Evolutionary conservation across 2,797 vertebrate genomes (phyloP).

Genomic region (Tarsius wallacei): DNA sequence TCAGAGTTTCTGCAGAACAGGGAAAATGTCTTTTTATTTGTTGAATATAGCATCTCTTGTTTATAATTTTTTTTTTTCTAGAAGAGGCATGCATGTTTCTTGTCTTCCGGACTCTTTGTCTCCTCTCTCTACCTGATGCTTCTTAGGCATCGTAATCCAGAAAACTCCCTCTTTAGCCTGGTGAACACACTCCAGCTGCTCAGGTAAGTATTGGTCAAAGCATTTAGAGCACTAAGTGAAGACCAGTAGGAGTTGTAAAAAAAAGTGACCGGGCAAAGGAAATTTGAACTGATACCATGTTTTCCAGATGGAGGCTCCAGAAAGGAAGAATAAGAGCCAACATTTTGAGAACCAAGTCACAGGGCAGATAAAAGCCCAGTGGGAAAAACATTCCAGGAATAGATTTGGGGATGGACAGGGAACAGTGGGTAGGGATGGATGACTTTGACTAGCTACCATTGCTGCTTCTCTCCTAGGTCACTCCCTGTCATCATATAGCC

Average conservation of each 20-base stretch:
- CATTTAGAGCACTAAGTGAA: background rate
- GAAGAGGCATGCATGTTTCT: background rate
- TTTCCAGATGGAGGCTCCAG: background rate
- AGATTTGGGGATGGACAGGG: background rate
- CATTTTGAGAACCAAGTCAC: background rate
- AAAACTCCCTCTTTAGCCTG: background rate
- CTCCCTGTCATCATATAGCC: accelerated
- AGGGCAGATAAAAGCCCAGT: background rate
- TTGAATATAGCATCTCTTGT: background rate
- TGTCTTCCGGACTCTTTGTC: background rate
- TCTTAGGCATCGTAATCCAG: background rate
- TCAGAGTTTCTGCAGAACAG: background rate
- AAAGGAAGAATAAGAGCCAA: background rate
- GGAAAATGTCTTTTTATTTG: background rate
- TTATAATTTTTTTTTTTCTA: background rate
- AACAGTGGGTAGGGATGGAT: background rate
- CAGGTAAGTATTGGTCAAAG: background rate
- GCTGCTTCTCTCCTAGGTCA: background rate
- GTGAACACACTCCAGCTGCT: background rate
- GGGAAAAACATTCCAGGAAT: background rate
- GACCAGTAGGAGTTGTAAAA: background rate
- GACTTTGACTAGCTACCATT: background rate
- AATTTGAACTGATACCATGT: background rate
- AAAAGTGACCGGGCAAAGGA: background rate
- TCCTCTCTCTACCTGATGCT: background rate